Evolutionary conservation across 2,113 vertebrate genomes (phyloP), one percentile per base, ranked within the genome.

Genomic region (Bubo blakistoni): DNA sequence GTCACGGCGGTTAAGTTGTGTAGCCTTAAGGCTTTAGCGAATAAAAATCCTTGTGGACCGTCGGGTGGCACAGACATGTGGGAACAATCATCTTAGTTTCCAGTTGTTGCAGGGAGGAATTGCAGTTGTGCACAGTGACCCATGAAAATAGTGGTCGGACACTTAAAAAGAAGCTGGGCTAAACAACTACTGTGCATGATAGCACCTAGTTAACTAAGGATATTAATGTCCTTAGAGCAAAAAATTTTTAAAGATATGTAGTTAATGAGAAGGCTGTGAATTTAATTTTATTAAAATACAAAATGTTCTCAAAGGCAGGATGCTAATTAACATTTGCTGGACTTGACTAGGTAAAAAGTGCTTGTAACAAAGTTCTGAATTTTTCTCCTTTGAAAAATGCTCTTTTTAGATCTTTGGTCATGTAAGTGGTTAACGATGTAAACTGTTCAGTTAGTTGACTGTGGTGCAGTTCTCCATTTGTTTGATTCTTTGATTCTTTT

Each of bases 81-180:
- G 96, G 92, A 98, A 58, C 93, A 98, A 97, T 98, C 98, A 98
- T 86, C 88, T 92, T 72, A 47, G 40, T 88, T 96, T 97, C 91
- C 44, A 70, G 40, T 92, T 95, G 89, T 94, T 96, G 78, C 72
- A 57, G 85, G 90, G 88, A 97, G 79, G 83, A 97, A 91, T 86
- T 96, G 87, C 88, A 94, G 74, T 83, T 92, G 73, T 77, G 71
- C 86, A 96, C 47, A 77, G 47, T 78, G 51, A 94, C 70, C 81
- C 90, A 72, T 65, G 83, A 82, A 92, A 94, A 58, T 46, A 97
- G 93, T 62, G 79, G 77, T 93, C 83, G 86, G 59, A 59, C 26
- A 32, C 66, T 95, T 57, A 19, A 92, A 86, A 96, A 88, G 77
- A 94, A 93, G 27, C 81, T 47, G 59, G 91, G 81, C 66, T 87